phyloP scores from a whole-genome alignment of 2,113 vertebrate species.

The Barbus barbus region DNA sequence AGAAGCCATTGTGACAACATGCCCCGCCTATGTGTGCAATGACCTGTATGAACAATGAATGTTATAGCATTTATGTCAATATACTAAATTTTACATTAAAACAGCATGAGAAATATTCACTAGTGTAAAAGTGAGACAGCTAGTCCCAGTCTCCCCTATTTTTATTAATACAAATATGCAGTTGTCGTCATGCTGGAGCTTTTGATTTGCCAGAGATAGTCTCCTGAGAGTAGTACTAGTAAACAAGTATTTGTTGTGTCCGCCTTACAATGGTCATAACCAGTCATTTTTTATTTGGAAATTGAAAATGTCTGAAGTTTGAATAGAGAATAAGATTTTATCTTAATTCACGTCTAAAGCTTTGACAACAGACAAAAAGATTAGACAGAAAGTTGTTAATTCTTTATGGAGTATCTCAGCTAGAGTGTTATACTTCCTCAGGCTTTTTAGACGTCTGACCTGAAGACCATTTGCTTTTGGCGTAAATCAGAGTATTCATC shows the following conservation, averaged over 20 bases:
- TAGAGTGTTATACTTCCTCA: neutral
- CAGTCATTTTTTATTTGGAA: neutral
- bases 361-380: conserved; percentile 24
- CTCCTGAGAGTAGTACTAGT: neutral
- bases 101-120: too few species aligned
- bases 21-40: neutral
- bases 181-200: neutral
- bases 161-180: too few species aligned
- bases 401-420: conserved; percentile 1
- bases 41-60: neutral
- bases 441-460: conserved; percentile 23
- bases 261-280: neutral
- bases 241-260: neutral
- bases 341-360: neutral
- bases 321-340: conserved; percentile 23
- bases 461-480: neutral
- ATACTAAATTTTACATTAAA: too few species aligned
- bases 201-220: neutral
- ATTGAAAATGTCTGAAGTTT: neutral
- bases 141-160: neutral
- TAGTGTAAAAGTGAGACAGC: too few species aligned
- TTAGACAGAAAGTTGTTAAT: conserved; percentile 14
- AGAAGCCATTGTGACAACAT: neutral
- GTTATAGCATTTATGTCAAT: too few species aligned
- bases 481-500: neutral